A percentile compares a stretch with the other conserved stretches of the same genome.
These are phyloP conservation scores for Neotoma lepida DNA, from an alignment of 2,113 vertebrate genomes.

Conservation along the genomic window DNA sequence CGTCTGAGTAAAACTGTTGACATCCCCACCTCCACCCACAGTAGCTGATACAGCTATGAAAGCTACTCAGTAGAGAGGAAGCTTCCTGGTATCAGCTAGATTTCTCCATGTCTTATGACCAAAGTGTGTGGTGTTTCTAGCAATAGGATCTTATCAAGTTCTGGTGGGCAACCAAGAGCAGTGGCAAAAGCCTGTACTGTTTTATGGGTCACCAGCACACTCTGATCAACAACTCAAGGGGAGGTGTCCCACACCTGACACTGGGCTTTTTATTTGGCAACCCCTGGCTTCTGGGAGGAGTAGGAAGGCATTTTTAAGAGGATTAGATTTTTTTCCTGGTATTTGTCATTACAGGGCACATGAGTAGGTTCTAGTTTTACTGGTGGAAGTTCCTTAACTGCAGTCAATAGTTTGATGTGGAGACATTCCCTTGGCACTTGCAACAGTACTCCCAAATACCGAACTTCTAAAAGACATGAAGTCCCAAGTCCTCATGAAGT, in stretches of 20 bases:
- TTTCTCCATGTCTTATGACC: not conserved
- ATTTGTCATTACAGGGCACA: conserved; percentile 3
- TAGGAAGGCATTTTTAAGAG: conserved; percentile 35
- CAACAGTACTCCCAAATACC: not conserved
- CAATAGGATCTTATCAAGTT: not conserved
- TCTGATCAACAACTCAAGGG: not conserved
- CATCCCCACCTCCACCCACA: not conserved
- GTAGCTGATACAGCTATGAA: too few species aligned
- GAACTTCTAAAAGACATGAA: not conserved
- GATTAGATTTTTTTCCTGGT: not conserved
- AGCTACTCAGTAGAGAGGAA: not conserved
- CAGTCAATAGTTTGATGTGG: conserved; percentile 10
- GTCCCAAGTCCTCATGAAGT: not conserved
- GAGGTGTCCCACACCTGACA: too few species aligned
- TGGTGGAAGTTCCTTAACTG: not conserved
- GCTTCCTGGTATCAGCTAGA: not conserved
- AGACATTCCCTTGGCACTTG: conserved; percentile 28
- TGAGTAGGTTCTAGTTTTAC: conserved; percentile 19
- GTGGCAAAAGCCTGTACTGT: not conserved
- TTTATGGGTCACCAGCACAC: too few species aligned
- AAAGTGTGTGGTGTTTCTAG: not conserved
- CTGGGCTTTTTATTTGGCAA: not conserved
- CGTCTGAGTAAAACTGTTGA: not conserved
- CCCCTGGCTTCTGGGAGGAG: not conserved
- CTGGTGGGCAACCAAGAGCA: not conserved